Evolutionary conservation across 1,140 invertebrate species (phyloP).

Genomic region (Plutomurus gul): DNA sequence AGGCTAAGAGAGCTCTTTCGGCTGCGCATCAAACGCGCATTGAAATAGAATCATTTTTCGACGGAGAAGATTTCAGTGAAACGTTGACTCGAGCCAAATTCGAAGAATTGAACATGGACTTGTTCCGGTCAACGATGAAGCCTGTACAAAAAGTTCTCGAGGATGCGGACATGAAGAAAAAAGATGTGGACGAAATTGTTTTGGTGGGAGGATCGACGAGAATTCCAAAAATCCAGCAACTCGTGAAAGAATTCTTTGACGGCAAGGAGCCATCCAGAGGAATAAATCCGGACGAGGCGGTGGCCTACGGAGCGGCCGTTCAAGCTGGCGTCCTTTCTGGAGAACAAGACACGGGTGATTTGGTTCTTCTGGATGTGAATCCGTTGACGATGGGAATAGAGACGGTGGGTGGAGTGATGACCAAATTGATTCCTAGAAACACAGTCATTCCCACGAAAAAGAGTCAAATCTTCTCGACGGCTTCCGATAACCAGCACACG

Average conservation of each 20-base stretch:
- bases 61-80: constrained; percentile 98
- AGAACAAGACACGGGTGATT: constrained; percentile 92
- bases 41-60: constrained; percentile 99
- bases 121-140: constrained; percentile 86
- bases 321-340: constrained; percentile 74
- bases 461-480: constrained; percentile 98
- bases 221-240: constrained; percentile 98
- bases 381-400: constrained; percentile 98
- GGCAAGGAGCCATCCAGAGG: constrained; percentile 96
- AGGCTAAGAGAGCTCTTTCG: constrained; percentile 94
- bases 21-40: constrained; percentile 95
- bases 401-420: constrained; percentile 99
- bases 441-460: constrained; percentile 97
- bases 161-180: constrained; percentile 98
- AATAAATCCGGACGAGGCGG: constrained; percentile 96
- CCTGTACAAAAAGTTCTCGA: constrained; percentile 97
- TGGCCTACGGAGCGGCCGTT: constrained; percentile 97
- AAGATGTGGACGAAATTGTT: constrained; percentile 98
- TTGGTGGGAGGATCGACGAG: constrained; percentile 98
- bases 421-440: constrained; percentile 84
- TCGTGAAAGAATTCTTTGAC: constrained; percentile 99
- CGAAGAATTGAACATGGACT: constrained; percentile 94
- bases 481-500: constrained; percentile 97
- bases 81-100: constrained; percentile 98
- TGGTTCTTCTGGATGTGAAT: constrained; percentile 96